These are phyloP conservation scores for Alexandromys fortis DNA, from an alignment of 2,113 vertebrate species.

Conservation along the genomic window DNA sequence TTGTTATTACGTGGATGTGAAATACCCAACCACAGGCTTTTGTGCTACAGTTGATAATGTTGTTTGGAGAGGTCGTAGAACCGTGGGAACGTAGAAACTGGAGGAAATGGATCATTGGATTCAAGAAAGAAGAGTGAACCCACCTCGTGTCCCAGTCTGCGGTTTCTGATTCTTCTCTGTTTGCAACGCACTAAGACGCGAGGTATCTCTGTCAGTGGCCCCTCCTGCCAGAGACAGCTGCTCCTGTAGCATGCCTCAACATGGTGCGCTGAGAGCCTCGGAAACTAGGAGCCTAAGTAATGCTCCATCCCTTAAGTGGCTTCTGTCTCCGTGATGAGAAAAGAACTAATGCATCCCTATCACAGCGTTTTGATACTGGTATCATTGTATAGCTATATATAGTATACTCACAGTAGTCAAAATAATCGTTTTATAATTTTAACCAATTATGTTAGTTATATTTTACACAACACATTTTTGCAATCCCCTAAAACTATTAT, in stretches of 20 bases:
- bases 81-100: not conserved
- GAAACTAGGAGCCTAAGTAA: not conserved
- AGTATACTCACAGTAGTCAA: not conserved
- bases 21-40: not conserved
- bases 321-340: not conserved
- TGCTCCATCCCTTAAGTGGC: too few relatives aligned
- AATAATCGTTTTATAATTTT: not conserved
- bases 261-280: not conserved
- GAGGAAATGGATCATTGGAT: not conserved
- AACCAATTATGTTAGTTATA: not conserved
- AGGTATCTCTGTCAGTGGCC: not conserved
- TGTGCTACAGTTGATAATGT: not conserved
- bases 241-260: not conserved
- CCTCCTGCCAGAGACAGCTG: not conserved
- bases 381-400: not conserved
- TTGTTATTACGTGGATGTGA: not conserved
- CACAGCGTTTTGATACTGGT: not conserved
- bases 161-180: not conserved
- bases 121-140: not conserved
- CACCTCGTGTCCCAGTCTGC: not conserved
- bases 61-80: not conserved
- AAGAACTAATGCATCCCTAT: not conserved
- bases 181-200: not conserved
- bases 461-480: not conserved
- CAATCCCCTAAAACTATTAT: not conserved